Conservation (phyloP, 1,140 invertebrate species). For the Drosophila orena region DNA sequence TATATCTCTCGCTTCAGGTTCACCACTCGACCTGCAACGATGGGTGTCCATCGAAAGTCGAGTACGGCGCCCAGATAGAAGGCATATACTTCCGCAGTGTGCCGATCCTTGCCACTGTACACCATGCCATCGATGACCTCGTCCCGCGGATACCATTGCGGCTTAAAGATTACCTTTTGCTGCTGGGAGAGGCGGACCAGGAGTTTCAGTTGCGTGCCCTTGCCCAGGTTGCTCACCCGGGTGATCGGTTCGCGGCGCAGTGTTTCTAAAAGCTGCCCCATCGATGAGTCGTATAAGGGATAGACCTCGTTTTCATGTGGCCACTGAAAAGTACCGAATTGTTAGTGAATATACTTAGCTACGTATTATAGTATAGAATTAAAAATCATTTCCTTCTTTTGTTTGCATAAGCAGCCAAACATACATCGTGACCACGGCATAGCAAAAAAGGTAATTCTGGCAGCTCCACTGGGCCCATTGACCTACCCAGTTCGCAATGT, state of each 20-base stretch:
- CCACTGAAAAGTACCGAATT: constrained; percentile 87
- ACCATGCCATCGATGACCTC: constrained; percentile 91
- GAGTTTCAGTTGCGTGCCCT: constrained; percentile 96
- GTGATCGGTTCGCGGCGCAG: constrained; percentile 90
- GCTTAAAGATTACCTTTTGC: constrained; percentile 94
- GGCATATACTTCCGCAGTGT: constrained; percentile 97
- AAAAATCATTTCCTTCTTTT: not conserved
- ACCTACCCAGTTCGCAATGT: constrained; percentile 84
- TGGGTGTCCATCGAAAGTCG: constrained; percentile 91
- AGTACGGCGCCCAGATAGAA: constrained; percentile 94
- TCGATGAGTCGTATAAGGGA: constrained; percentile 87
- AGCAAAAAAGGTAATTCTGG: too few species aligned
- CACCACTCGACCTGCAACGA: constrained; percentile 91
- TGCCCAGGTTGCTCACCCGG: constrained; percentile 90
- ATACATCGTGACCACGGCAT: not conserved
- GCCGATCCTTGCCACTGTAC: constrained; percentile 95
- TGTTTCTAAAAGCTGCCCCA: constrained; percentile 90
- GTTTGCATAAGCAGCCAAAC: not conserved
- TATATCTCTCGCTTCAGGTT: constrained; percentile 90
- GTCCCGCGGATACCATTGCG: constrained; percentile 93
- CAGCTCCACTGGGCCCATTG: not conserved
- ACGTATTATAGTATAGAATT: not conserved
- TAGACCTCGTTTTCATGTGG: constrained; percentile 88
- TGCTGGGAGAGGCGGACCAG: constrained; percentile 91
- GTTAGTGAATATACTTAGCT: too few species aligned